These are phyloP conservation scores for Eumaeus atala DNA, from an alignment of 1,140 invertebrate genomes.

Conservation along the genomic window DNA sequence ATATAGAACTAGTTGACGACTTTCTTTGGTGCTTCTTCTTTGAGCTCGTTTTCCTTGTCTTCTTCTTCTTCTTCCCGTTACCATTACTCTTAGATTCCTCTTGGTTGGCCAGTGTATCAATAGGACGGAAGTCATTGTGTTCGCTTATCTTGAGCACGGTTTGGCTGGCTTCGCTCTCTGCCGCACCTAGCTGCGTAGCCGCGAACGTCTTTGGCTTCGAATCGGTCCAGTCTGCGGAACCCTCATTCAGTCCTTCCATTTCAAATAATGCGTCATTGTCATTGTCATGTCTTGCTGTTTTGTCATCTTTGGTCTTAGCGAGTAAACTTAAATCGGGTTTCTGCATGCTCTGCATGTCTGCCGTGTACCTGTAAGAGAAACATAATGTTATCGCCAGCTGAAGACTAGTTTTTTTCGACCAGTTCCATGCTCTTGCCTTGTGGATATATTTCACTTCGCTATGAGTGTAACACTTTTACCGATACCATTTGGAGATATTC, in stretches of 20 bases:
- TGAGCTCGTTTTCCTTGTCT: slow-evolving; percentile 84
- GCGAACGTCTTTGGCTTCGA: slow-evolving; percentile 61
- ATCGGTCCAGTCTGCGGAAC: slow-evolving; percentile 41
- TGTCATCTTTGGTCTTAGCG: slow-evolving; percentile 56
- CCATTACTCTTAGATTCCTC: slow-evolving; percentile 60
- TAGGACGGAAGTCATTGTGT: slow-evolving; percentile 78
- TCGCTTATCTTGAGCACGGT: slow-evolving; percentile 73
- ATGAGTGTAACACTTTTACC: no score
- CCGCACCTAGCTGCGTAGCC: slow-evolving; percentile 58
- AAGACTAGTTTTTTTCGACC: no score
- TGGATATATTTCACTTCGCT: background rate
- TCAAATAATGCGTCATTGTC: slow-evolving; percentile 78
- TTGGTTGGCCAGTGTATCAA: slow-evolving; percentile 57
- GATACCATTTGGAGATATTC: no score
- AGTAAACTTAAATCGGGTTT: slow-evolving; percentile 66
- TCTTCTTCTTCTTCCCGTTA: slow-evolving; percentile 80
- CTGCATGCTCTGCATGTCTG: slow-evolving; percentile 65
- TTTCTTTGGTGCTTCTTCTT: slow-evolving; percentile 85
- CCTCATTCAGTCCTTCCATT: slow-evolving; percentile 79
- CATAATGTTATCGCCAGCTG: no score
- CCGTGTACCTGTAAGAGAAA: slow-evolving; percentile 57
- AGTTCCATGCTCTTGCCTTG: no score
- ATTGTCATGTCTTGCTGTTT: slow-evolving; percentile 52
- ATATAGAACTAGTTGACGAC: slow-evolving; percentile 75
- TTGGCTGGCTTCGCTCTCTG: slow-evolving; percentile 61